Evolutionary conservation across 2,888 invertebrate genomes (phyloP).

Genomic region (Nephrocerus scutellatus): DNA sequence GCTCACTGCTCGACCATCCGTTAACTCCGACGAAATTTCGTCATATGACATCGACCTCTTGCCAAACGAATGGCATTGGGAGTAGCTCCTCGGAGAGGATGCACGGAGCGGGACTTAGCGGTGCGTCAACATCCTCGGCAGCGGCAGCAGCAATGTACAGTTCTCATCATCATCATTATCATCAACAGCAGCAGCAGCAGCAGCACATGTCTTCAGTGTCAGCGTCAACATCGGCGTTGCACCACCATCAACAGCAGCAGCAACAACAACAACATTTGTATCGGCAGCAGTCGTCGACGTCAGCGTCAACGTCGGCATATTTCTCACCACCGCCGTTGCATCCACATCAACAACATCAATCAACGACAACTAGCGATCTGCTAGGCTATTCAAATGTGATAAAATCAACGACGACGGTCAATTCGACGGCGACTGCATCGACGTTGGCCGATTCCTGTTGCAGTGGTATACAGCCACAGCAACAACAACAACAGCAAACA

Average conservation of each 20-base stretch:
- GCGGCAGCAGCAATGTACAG: no score
- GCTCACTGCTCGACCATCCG: slow-evolving; percentile 46
- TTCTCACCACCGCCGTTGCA: slow-evolving; percentile 45
- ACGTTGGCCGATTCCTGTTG: slow-evolving; percentile 44
- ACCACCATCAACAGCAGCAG: slow-evolving; percentile 28
- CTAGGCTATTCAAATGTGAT: slow-evolving; percentile 44
- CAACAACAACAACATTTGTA: slow-evolving; percentile 35
- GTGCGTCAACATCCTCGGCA: slow-evolving; percentile 17
- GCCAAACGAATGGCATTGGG: slow-evolving; percentile 40
- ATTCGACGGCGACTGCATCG: slow-evolving; percentile 42
- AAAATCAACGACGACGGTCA: slow-evolving; percentile 45
- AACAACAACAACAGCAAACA: slow-evolving; percentile 19
- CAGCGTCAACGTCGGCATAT: slow-evolving; percentile 45
- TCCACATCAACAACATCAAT: slow-evolving; percentile 45
- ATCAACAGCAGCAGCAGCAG: slow-evolving; percentile 16
- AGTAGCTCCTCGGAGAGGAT: slow-evolving; percentile 25
- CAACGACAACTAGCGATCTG: slow-evolving; percentile 46
- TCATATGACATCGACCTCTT: slow-evolving; percentile 43
- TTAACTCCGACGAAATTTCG: slow-evolving; percentile 46
- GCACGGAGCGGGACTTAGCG: no score
- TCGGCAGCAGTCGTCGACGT: slow-evolving; percentile 44
- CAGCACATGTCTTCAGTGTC: slow-evolving; percentile 28
- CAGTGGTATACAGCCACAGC: slow-evolving; percentile 33
- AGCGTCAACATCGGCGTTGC: slow-evolving; percentile 35
- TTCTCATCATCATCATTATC: neutral